Conservation (phyloP, 1,140 invertebrate genomes). For the Heliconius melpomene region DNA sequence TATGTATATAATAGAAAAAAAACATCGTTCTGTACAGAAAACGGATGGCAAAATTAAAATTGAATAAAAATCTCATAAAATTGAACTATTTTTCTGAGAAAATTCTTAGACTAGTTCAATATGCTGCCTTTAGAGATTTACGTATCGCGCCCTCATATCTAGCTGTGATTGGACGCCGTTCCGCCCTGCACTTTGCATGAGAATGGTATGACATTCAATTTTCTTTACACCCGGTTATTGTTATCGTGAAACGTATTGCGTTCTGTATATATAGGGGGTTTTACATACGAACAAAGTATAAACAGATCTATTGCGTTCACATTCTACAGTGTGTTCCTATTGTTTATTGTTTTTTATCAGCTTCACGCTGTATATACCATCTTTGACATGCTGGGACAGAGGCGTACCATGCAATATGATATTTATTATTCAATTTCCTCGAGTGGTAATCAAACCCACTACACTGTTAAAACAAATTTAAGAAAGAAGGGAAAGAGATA, state of each 20-base stretch:
- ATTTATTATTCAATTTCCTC: too few species aligned
- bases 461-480: too few species aligned
- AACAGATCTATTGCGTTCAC: too few species aligned
- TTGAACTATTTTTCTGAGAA: slow-evolving; percentile 32
- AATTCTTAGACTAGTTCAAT: slow-evolving; percentile 27
- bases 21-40: not conserved
- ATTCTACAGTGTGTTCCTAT: too few species aligned
- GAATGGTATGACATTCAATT: slow-evolving; percentile 37
- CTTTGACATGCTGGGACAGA: too few species aligned
- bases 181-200: slow-evolving; percentile 33
- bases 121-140: slow-evolving; percentile 34
- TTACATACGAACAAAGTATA: not conserved
- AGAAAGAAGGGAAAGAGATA: too few species aligned
- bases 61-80: slow-evolving; percentile 28
- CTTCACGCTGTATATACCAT: too few species aligned
- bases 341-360: too few species aligned
- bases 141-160: slow-evolving; percentile 34
- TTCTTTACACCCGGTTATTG: slow-evolving; percentile 29
- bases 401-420: too few species aligned
- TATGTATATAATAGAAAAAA: not conserved
- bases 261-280: not conserved
- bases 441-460: too few species aligned
- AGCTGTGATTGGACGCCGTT: slow-evolving; percentile 32
- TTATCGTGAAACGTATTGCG: slow-evolving; percentile 29
- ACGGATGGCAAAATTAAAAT: slow-evolving; percentile 13